These are phyloP conservation scores for Arenaria interpres DNA, from an alignment of 2,113 vertebrate genomes.

Conservation along the genomic window DNA sequence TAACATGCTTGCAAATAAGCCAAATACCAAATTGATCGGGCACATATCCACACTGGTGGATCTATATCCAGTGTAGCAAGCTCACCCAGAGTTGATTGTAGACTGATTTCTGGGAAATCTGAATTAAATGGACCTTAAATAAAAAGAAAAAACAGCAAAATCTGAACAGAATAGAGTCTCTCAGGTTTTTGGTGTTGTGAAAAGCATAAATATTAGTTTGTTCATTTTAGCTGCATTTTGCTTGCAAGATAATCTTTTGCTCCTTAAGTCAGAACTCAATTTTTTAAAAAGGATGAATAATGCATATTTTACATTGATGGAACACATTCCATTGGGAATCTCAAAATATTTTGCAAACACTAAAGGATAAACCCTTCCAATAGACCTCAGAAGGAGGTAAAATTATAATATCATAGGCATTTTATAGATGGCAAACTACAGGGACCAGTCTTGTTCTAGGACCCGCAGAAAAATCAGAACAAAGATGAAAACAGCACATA, in stretches of 20 bases:
- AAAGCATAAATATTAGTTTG: neutral
- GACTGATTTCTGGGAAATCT: neutral
- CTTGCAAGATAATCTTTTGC: neutral
- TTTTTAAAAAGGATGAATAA: neutral
- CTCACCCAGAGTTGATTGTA: neutral
- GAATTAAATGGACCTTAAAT: neutral
- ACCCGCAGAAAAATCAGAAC: neutral
- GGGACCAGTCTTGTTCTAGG: neutral
- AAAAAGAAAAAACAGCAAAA: neutral
- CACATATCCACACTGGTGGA: neutral
- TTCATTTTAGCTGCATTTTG: neutral
- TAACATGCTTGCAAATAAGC: neutral
- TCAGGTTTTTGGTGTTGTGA: neutral
- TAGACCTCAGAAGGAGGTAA: neutral
- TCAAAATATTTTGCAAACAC: neutral
- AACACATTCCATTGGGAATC: neutral
- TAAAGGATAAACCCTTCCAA: neutral
- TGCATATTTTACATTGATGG: neutral
- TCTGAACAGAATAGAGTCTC: neutral
- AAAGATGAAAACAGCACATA: neutral
- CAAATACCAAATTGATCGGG: neutral
- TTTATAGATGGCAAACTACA: neutral
- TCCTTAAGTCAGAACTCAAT: neutral
- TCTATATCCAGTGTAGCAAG: neutral
- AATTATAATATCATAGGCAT: neutral